phyloP scores from a whole-genome alignment of 92 coral and sea anemone genomes.

The Paragorgia papillata region DNA sequence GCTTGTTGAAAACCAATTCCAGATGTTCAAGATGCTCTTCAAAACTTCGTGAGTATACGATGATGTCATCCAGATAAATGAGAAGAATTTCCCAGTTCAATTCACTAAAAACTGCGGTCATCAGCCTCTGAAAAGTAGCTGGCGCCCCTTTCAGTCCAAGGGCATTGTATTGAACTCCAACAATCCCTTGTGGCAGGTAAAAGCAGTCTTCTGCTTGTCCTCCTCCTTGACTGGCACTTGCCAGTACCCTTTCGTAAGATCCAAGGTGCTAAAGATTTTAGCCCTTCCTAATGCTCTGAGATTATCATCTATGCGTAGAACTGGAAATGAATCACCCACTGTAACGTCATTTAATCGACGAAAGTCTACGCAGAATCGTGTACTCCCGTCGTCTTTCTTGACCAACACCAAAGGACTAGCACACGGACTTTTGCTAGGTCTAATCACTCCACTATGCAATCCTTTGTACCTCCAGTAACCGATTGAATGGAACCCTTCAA shows the following conservation, averaged over 20 bases:
- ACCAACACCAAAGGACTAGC: slow-evolving; percentile 31
- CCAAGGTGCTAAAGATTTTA: slow-evolving; percentile 4
- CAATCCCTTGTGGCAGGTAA: slow-evolving; percentile 19
- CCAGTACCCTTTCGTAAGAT: slow-evolving; percentile 35
- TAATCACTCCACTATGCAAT: slow-evolving; percentile 6
- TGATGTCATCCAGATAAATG: slow-evolving; percentile 23
- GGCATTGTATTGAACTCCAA: slow-evolving; percentile 32
- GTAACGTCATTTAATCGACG: slow-evolving; percentile 15
- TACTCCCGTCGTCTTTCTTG: slow-evolving; percentile 12
- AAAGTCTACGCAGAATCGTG: slow-evolving; percentile 31
- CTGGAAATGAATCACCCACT: slow-evolving; percentile 24
- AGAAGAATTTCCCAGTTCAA: slow-evolving; percentile 31
- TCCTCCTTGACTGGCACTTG: slow-evolving; percentile 30
- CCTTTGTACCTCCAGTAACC: neutral
- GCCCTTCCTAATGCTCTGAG: slow-evolving; percentile 21
- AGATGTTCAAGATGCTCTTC: slow-evolving; percentile 28
- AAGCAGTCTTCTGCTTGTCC: slow-evolving; percentile 19
- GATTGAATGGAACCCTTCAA: slow-evolving; percentile 21
- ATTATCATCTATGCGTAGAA: slow-evolving; percentile 26
- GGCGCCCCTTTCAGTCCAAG: slow-evolving; percentile 30
- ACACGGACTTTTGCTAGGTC: slow-evolving; percentile 24
- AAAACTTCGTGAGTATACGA: slow-evolving; percentile 28
- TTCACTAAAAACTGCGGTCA: slow-evolving; percentile 20
- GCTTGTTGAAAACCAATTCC: slow-evolving; percentile 22
- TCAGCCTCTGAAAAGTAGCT: slow-evolving; percentile 23